Evolutionary conservation across 2,113 vertebrate genomes (phyloP).

Genomic region (Bufo bufo): DNA sequence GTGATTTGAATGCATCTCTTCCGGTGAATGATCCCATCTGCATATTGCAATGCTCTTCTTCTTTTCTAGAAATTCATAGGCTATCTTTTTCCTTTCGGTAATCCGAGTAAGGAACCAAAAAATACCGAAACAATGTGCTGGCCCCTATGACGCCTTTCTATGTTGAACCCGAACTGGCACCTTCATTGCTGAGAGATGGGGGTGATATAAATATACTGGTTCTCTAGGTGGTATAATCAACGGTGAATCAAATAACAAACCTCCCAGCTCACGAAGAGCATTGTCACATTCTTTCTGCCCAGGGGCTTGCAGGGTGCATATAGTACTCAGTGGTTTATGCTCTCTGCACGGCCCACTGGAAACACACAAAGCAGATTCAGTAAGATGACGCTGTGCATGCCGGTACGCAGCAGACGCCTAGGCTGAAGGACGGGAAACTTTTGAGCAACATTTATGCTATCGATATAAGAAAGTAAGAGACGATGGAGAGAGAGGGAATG

Average conservation of each 20-base stretch:
- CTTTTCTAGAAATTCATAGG: not conserved
- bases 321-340: slow-evolving; percentile 97
- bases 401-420: not conserved
- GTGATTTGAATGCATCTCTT: too few species aligned
- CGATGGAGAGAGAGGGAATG: not conserved
- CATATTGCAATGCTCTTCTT: not conserved
- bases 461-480: not conserved
- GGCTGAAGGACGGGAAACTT: not conserved
- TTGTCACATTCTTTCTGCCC: slow-evolving; percentile 99
- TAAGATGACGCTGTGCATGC: not conserved
- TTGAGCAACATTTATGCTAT: not conserved
- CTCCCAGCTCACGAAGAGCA: slow-evolving; percentile 94
- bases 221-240: not conserved
- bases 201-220: not conserved
- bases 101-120: not conserved
- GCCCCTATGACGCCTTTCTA: not conserved
- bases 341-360: slow-evolving; percentile 97
- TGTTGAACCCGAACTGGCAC: not conserved
- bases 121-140: not conserved
- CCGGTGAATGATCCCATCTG: not conserved
- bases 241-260: slow-evolving; percentile 67
- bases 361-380: slow-evolving; percentile 60
- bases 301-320: slow-evolving; percentile 97
- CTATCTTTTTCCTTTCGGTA: too few species aligned
- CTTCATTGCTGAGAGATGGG: not conserved